Evolutionary conservation across 2,797 vertebrate genomes (phyloP).

Genomic region (Fringilla coelebs): DNA sequence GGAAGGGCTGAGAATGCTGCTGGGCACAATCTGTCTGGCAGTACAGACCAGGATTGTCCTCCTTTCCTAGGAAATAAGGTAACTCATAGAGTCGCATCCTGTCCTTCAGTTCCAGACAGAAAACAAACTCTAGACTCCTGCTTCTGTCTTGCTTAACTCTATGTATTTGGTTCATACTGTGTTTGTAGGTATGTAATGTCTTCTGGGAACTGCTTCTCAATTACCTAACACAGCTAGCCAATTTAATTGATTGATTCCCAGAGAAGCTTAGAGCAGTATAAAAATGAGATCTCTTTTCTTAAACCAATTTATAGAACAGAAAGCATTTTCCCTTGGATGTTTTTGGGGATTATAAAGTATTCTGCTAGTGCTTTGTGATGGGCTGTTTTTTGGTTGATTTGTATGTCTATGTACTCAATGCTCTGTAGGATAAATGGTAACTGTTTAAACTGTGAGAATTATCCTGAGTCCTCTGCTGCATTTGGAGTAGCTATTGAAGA

Average conservation of each 20-base stretch:
- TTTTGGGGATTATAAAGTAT: background rate
- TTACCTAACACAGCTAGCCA: background rate
- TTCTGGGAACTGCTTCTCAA: background rate
- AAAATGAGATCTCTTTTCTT: background rate
- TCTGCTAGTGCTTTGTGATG: background rate
- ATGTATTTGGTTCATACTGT: background rate
- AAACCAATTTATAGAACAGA: background rate
- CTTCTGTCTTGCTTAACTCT: background rate
- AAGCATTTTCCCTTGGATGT: background rate
- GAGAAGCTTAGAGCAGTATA: background rate
- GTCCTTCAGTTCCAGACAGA: constrained; percentile 4
- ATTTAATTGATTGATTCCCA: background rate
- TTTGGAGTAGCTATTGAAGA: background rate
- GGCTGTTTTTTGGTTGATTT: background rate
- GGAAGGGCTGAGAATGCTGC: background rate
- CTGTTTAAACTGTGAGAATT: background rate
- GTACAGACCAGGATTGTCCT: background rate
- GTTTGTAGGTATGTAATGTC: background rate
- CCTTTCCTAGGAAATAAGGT: background rate
- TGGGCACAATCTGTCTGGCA: background rate
- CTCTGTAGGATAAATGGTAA: background rate
- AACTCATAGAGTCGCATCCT: background rate
- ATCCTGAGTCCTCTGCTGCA: background rate
- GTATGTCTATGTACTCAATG: background rate
- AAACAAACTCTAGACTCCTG: background rate